Percentiles rank a stretch among this genome's conserved stretches.
These are phyloP conservation scores for Passer domesticus DNA, from an alignment of 2,113 vertebrate genomes.

Conservation along the genomic window DNA sequence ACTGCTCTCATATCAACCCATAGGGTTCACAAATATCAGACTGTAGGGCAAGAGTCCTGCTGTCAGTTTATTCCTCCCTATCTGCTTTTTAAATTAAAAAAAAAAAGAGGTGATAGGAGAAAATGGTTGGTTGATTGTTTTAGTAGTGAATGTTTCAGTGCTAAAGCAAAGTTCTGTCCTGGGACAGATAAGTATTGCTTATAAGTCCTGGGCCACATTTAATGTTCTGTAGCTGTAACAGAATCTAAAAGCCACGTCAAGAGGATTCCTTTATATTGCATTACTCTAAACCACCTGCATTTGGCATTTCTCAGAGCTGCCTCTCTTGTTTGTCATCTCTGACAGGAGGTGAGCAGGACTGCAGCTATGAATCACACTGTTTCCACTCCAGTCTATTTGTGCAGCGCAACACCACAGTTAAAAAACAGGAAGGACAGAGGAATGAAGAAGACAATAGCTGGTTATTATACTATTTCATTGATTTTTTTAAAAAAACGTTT, in stretches of 20 bases:
- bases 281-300: neutral
- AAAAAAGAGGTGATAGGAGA: neutral
- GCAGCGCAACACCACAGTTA: neutral
- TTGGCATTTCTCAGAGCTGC: neutral
- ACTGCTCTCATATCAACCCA: neutral
- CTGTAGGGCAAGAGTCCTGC: neutral
- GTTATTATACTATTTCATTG: neutral
- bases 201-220: neutral
- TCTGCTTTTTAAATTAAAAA: neutral
- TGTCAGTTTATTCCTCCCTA: neutral
- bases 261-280: neutral
- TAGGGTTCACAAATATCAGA: neutral
- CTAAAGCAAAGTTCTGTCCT: constrained; percentile 1
- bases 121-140: neutral
- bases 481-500: neutral
- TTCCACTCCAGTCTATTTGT: constrained; percentile 12
- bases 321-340: constrained; percentile 7
- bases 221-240: neutral
- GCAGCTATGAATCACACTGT: neutral
- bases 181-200: neutral
- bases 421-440: constrained; percentile 34
- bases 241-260: neutral
- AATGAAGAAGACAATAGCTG: neutral
- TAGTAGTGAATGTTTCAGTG: neutral
- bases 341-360: neutral